Base-by-base conservation (phyloP, 1,140 invertebrate species). In the Lasioglossum albipes region DNA sequence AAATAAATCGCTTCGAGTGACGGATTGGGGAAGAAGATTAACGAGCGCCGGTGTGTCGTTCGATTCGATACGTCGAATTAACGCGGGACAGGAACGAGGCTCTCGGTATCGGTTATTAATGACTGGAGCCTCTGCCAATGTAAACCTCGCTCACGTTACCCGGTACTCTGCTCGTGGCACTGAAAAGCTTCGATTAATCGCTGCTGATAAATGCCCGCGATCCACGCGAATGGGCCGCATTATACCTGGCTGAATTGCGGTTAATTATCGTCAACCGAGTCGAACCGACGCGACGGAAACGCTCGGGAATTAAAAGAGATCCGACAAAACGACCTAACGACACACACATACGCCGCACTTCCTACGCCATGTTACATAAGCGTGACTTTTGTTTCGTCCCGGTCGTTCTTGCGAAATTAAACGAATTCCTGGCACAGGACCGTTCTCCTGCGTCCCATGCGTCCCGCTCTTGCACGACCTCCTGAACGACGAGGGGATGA, bases 61-160 rank as follows among this genome's bases (percentile, higher is more conserved):
- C 89, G 86, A 92, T 91, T 92, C 89, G 90, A 91, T 92, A 91
- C 87, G 88, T 91, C 87, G 87, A 89, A 89, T 91, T 91, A 90
- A 84, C 85, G 80, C 77, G 81, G 65, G 82, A 82, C 79, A 83
- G 77, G 79, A 88, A 88, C 85, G 80, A 75, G 66, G 72, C 82
- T 75, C 83, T 76, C 74, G 75, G 76, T 80, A 89, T 90, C 84
- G 85, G 87, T 90, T 91, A 90, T 88, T 86, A 90, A 89, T 87
- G 85, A 89, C 79, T 81, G 65, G 31, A 36, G 79, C 57, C 52
- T 75, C 68, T 82, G 77, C 85, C 88, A 88, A 84, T 86, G 81
- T 79, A 77, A 85, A 86, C 57, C 57, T 59, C 7, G 18, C 18
- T 54, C 45, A 52, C 70, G 79, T 81, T 81, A 76, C 66, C 36